A percentile compares a stretch with the other conserved stretches of the same genome.
phyloP scores from a whole-genome alignment of 2,113 vertebrate genomes.

The Ceuthmochares aereus region DNA sequence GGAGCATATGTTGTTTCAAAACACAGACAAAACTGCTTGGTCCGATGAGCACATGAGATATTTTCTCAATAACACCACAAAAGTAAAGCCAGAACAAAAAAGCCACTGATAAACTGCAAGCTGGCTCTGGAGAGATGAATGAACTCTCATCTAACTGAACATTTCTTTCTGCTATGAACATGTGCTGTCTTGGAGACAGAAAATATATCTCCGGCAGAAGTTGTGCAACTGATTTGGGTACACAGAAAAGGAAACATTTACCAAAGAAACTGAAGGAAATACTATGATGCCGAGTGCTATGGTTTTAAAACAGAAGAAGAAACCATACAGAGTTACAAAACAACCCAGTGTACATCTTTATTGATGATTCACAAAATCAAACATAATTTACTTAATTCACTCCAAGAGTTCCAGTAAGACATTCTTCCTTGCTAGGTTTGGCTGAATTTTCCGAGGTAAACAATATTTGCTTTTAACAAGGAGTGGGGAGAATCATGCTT shows the following conservation, averaged over 20 bases:
- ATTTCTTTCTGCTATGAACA: not conserved
- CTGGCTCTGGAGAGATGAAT: not conserved
- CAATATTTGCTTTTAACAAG: not conserved
- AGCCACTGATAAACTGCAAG: not conserved
- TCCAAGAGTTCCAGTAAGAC: not conserved
- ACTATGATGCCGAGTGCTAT: not conserved
- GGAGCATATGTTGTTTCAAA: conserved; percentile 12
- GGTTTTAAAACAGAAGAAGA: not conserved
- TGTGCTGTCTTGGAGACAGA: not conserved
- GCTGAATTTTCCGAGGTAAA: not conserved
- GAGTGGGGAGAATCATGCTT: not conserved
- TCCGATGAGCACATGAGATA: not conserved
- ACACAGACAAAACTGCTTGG: not conserved
- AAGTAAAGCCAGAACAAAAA: not conserved
- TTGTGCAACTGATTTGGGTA: not conserved
- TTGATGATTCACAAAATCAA: conserved; percentile 42
- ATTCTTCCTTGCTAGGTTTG: not conserved
- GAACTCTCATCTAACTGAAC: not conserved
- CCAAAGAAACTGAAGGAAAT: not conserved
- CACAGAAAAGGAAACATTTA: not conserved
- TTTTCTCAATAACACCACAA: not conserved
- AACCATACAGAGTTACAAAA: conserved; percentile 15
- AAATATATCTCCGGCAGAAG: not conserved
- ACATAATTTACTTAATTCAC: not conserved
- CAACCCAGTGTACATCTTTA: conserved; percentile 26